Base-by-base conservation (phyloP, 2,888 invertebrate species). In the Hirtodrosophila cameraria region DNA sequence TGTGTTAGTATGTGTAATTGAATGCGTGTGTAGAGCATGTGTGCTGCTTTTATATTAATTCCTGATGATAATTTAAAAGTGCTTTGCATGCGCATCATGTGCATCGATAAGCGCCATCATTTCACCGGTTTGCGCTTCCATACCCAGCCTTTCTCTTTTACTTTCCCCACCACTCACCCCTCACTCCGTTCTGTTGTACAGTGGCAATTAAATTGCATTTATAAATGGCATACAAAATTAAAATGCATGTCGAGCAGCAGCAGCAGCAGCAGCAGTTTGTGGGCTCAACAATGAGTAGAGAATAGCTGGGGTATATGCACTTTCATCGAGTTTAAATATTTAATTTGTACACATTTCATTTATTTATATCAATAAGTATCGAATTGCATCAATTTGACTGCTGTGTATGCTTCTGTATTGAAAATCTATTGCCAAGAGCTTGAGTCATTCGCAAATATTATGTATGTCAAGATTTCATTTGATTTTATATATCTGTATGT, bases 51-150 rank as follows among this genome's bases (percentile, higher is more conserved):
- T 57, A 62, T 64, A 70, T 77, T 77, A 83, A 80, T 83, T 70
- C 55, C 63, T 49, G 75, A 63, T 77, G 75, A 75, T 80, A 80
- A 83, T 74, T 77, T 77, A 77, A 83, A 83, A 77, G 64, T 71
- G 78, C 64, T 86, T 83, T 73, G 70, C 75, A 83, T 73, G 75
- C 70, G 63, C 72, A 65, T 75, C 81, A 80, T 86, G 77, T 63
- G 63, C 73, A 72, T 70, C 78, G 84, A 82, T 86, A 86, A 86
- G 77, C 81, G 49, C 30, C 82, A 63, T 60, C 67, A 54, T 71
- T 71, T 73, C 46, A 42, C 38, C 55, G 33, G 36, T 39, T 64
- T 53, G 43, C 54, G n/a, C 20, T 31, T 49, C 25, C n/a, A 16
- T 23, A 15, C 30, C 13, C n/a, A n/a, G n/a, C 18, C 20, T 18